Conservation (phyloP, 2,113 vertebrate species). For the Apodemus sylvaticus region DNA sequence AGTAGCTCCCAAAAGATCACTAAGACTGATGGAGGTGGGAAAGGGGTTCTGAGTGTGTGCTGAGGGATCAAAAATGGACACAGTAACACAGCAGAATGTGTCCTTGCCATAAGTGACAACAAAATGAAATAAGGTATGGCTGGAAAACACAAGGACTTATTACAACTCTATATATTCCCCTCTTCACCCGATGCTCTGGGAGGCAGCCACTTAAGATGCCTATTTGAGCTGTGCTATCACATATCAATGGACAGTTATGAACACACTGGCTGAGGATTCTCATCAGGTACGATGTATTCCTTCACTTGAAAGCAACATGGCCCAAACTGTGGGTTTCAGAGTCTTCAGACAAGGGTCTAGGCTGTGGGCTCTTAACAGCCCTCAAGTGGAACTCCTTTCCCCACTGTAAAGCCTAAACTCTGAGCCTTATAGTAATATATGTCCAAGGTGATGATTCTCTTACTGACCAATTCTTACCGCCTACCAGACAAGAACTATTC, state of each 20-base stretch:
- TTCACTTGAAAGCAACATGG: not conserved
- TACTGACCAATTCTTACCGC: not conserved
- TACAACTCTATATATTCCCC: not conserved
- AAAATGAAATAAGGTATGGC: not conserved
- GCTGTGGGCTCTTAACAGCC: rapidly evolving
- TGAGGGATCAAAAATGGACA: not conserved
- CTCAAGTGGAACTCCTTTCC: not conserved
- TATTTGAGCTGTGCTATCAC: slow-evolving; percentile 6
- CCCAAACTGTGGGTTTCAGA: not conserved
- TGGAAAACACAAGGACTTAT: not conserved
- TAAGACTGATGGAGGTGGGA: not conserved
- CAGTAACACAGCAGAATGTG: not conserved
- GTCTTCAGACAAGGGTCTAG: not conserved
- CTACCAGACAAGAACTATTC: not conserved
- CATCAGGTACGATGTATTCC: not conserved
- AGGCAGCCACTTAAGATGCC: slow-evolving; percentile 30
- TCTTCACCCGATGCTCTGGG: not conserved
- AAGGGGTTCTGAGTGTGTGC: not conserved
- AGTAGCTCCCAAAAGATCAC: not conserved
- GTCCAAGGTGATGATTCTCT: not conserved
- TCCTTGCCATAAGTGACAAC: not conserved
- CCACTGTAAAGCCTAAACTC: not conserved
- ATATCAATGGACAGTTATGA: slow-evolving; percentile 30
- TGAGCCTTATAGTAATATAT: not conserved
- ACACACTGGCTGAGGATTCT: not conserved